A percentile compares a stretch with the other conserved stretches of the same genome.
These are phyloP conservation scores for Pelusios castaneus DNA, from an alignment of 2,113 vertebrate species.

Conservation along the genomic window DNA sequence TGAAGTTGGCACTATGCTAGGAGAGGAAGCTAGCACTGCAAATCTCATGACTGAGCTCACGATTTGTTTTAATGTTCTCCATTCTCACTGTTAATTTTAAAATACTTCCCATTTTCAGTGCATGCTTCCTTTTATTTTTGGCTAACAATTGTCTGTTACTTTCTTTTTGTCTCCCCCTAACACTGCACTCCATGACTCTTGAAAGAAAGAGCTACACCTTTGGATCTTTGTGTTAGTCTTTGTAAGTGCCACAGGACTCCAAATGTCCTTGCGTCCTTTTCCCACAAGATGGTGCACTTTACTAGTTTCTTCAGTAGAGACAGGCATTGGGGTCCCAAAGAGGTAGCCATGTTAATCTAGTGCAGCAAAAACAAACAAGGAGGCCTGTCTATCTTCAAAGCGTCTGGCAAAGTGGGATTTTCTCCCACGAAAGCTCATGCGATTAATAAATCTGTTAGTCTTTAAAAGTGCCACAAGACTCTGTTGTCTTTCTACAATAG, in stretches of 20 bases:
- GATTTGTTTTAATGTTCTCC: neutral
- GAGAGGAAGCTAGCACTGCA: neutral
- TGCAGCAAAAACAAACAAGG: too few species aligned
- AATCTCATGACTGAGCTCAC: neutral
- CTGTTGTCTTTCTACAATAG: too few species aligned
- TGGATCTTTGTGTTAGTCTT: neutral
- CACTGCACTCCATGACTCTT: neutral
- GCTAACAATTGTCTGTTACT: neutral
- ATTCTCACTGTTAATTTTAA: neutral
- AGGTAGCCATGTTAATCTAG: too few species aligned
- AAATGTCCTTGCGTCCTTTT: neutral
- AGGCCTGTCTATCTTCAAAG: too few species aligned
- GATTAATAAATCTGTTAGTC: too few species aligned
- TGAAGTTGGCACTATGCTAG: neutral
- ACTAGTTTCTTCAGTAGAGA: conserved; percentile 4
- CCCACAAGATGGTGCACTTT: conserved; percentile 70
- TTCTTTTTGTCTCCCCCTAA: neutral
- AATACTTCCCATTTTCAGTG: neutral
- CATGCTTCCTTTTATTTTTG: neutral
- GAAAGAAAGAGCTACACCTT: neutral
- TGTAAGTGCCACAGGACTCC: too few species aligned
- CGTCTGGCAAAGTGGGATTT: too few species aligned
- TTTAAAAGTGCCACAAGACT: too few species aligned
- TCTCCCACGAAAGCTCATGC: too few species aligned
- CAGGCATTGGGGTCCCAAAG: neutral